Evolutionary conservation across 2,888 invertebrate species (phyloP).

Genomic region (Phalera bucephala): DNA sequence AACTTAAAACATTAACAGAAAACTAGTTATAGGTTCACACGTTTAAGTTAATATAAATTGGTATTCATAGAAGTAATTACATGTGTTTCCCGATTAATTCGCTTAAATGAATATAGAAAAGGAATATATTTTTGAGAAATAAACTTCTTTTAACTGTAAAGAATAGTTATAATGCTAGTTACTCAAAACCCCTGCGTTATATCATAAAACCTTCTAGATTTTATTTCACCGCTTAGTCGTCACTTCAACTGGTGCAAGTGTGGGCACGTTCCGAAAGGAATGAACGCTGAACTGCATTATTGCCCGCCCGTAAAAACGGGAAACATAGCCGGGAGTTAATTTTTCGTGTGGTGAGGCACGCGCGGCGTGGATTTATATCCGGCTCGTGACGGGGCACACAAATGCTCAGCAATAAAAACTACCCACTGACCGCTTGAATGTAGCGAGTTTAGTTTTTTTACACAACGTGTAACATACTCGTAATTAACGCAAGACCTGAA

Average conservation of each 20-base stretch:
- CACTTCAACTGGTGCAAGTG: slow-evolving; percentile 20
- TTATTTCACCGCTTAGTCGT: slow-evolving; percentile 12
- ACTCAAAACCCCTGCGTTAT: too few species aligned
- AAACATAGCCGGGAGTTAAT: slow-evolving; percentile 54
- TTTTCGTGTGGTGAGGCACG: slow-evolving; percentile 60
- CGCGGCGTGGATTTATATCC: slow-evolving; percentile 56
- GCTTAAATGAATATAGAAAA: too few species aligned
- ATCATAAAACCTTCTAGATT: neutral
- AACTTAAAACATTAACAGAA: too few species aligned
- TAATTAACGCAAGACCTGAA: too few species aligned
- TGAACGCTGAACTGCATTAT: slow-evolving; percentile 51
- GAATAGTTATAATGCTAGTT: too few species aligned
- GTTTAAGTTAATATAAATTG: too few species aligned
- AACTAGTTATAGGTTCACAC: too few species aligned
- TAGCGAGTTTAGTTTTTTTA: neutral
- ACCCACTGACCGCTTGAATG: slow-evolving; percentile 37
- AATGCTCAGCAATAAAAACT: slow-evolving; percentile 52
- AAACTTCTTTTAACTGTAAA: too few species aligned
- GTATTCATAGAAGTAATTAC: too few species aligned
- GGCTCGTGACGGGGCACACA: slow-evolving; percentile 43
- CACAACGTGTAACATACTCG: too few species aligned
- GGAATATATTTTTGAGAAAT: too few species aligned
- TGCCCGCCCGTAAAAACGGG: slow-evolving; percentile 50
- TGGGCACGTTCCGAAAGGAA: slow-evolving; percentile 40
- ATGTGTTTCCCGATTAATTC: too few species aligned